phyloP scores from a whole-genome alignment of 2,888 invertebrate genomes.

The Yponomeuta plumbellus region DNA sequence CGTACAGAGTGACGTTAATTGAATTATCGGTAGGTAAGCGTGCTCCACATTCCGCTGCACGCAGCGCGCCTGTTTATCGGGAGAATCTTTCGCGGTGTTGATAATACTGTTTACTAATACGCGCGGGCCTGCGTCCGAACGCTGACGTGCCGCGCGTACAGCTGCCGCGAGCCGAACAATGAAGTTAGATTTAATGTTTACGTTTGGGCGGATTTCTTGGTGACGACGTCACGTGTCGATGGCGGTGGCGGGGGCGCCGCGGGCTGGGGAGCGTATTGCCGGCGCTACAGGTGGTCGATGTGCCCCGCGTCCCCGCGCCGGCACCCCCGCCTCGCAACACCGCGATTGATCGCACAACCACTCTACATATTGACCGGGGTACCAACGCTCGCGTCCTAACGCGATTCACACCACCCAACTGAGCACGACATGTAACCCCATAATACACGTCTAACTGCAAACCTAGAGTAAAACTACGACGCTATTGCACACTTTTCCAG shows the following conservation, averaged over 20 bases:
- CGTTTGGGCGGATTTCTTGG: conserved; percentile 73
- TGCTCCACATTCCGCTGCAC: conserved; percentile 11
- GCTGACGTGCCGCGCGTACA: conserved; percentile 52
- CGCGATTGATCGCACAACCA: conserved; percentile 73
- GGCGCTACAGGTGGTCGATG: conserved; percentile 70
- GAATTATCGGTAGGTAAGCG: conserved; percentile 9
- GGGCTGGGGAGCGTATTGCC: conserved; percentile 27
- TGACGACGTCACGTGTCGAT: conserved; percentile 72
- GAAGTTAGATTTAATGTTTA: conserved; percentile 76
- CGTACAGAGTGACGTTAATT: conserved; percentile 6
- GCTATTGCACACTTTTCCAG: not conserved
- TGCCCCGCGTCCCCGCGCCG: conserved; percentile 44
- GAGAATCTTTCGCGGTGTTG: conserved; percentile 25
- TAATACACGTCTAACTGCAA: not conserved
- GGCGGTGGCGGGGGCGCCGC: conserved; percentile 42
- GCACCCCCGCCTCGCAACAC: conserved; percentile 36
- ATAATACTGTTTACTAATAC: conserved; percentile 70
- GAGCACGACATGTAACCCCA: conserved; percentile 11
- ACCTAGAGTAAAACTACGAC: not conserved
- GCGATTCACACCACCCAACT: conserved; percentile 35
- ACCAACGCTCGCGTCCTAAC: conserved; percentile 58
- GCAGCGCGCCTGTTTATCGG: conserved; percentile 6
- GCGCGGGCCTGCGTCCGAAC: conserved; percentile 58
- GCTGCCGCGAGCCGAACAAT: conserved; percentile 70
- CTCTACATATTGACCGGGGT: conserved; percentile 74